A percentile compares a stretch with the other conserved stretches of the same genome.
phyloP scores from a whole-genome alignment of 2,797 vertebrate species.

The Nyctibius grandis region DNA sequence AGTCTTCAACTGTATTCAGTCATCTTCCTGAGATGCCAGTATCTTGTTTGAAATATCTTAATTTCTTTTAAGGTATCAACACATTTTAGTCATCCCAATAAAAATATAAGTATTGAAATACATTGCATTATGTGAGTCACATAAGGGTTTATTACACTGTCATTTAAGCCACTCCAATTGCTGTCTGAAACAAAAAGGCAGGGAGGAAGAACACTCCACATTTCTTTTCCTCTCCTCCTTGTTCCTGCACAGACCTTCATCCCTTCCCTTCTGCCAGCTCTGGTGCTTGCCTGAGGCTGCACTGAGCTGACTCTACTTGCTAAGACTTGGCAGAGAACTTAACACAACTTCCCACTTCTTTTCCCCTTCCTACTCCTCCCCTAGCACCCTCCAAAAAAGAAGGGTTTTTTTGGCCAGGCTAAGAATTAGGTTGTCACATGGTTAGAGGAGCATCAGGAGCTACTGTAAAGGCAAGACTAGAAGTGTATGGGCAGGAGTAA shows the following conservation, averaged over 20 bases:
- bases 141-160: neutral
- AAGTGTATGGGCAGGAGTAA: neutral
- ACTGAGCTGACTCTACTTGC: neutral
- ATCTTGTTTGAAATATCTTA: neutral
- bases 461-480: neutral
- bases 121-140: neutral
- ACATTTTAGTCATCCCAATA: neutral
- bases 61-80: neutral
- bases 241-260: neutral
- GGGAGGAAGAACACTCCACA: neutral
- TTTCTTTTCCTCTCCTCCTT: neutral
- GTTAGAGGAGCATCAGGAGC: neutral
- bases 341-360: neutral
- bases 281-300: neutral
- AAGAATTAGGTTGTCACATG: neutral
- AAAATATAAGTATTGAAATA: neutral
- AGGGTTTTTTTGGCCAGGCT: neutral
- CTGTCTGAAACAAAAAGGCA: neutral
- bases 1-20: neutral
- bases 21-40: neutral
- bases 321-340: neutral
- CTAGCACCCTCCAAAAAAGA: neutral
- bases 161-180: neutral
- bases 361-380: neutral
- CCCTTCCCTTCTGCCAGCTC: neutral